Percentiles rank a stretch among this genome's conserved stretches.
phyloP scores from a whole-genome alignment of 2,797 vertebrate species.

The Eleutherodactylus coqui region DNA sequence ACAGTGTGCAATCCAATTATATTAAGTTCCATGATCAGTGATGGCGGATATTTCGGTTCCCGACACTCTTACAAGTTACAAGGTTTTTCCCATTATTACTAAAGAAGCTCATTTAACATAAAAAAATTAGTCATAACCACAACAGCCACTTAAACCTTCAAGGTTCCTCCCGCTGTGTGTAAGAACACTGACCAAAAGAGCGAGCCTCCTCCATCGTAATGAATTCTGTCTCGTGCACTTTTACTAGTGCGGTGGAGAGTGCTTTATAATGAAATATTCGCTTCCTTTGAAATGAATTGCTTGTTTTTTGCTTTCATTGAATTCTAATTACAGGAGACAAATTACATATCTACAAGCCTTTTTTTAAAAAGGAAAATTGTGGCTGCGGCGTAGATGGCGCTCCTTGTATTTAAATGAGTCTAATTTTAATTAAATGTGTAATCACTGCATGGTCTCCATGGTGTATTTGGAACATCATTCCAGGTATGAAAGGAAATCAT shows the following conservation, averaged over 20 bases:
- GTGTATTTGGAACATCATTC: neutral
- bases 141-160: neutral
- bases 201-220: neutral
- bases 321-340: constrained; percentile 27
- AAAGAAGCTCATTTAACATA: neutral
- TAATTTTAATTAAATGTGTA: constrained; percentile 1
- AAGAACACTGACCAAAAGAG: constrained; percentile 6
- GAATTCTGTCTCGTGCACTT: neutral
- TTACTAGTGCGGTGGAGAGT: neutral
- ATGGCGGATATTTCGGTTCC: no score
- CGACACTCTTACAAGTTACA: no score
- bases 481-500: neutral
- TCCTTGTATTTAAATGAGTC: neutral
- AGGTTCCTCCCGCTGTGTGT: neutral
- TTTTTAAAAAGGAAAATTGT: neutral
- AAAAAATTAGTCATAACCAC: neutral
- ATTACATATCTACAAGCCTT: neutral
- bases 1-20: no score
- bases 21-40: no score
- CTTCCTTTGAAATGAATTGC: constrained; percentile 35
- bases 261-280: neutral
- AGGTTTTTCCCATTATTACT: neutral
- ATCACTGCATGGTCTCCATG: neutral
- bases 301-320: constrained; percentile 24
- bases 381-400: neutral